Evolutionary conservation across 1,140 invertebrate genomes (phyloP), one percentile per base, ranked within the genome.

Genomic region (Spodoptera frugiperda): DNA sequence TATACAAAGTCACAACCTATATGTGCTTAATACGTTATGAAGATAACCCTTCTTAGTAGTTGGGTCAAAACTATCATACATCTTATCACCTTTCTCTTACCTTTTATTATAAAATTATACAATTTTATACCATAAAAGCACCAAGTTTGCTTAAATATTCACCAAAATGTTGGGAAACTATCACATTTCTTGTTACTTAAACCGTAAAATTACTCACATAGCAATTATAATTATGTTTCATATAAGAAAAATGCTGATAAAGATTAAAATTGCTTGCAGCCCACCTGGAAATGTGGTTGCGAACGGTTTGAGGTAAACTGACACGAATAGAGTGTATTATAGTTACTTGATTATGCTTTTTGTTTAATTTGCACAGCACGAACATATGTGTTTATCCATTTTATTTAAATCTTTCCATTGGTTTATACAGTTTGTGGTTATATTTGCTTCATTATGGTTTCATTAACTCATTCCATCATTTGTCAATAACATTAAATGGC

Each of bases 231-330:
- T 44, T 25, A 17, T 61, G 11, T 11, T n/a, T 49, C 25, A 25
- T 39, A 33, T 30, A 49, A 30, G 25, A n/a, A 25, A 65, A 21
- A 73, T 59, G 44, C 70, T 74, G 55, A 75, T 53, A 53, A 78
- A 74, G 55, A 70, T 46, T 79, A 73, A 68, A 39, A 82, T 87
- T 88, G 78, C 85, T 88, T 84, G 67, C 91, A 92, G 91, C 86
- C 83, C 84, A 78, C 88, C 89, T 78, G 90, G 90, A 88, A 85
- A 87, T 87, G 84, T 89, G 78, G 79, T 86, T 82, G 84, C 84
- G 68, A 86, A 83, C 81, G 84, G 81, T 61, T 78, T 84, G 86
- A 92, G 91, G 91, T 92, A 92, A 91, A 77, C 65, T 78, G 51
- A 55, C 73, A 51, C 39, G 53, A 76, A 71, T 79, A 74, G 48